phyloP scores from a whole-genome alignment of 2,797 vertebrate genomes.

The Aplochiton taeniatus region DNA sequence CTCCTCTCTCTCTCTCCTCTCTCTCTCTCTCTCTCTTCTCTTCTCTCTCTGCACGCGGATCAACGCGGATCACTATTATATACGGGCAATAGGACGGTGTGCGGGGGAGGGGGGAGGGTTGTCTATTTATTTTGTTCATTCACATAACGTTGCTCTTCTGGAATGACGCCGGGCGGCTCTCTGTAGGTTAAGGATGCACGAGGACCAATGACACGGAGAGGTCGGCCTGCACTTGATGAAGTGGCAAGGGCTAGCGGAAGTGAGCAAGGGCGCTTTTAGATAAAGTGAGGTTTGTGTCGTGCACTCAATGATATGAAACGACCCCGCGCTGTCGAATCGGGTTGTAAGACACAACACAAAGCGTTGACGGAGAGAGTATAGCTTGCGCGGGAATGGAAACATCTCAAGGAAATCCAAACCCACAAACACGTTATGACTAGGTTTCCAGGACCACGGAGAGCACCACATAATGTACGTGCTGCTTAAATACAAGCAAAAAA shows the following conservation, averaged over 20 bases:
- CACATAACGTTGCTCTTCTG: too few relatives aligned
- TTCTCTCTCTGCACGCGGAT: too few relatives aligned
- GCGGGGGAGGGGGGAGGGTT: too few relatives aligned
- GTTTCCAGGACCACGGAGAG: slow-evolving; percentile 31
- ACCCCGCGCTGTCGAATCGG: too few relatives aligned
- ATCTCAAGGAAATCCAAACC: not conserved
- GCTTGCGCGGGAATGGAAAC: not conserved
- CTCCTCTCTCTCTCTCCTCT: too few relatives aligned
- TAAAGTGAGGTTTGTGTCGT: not conserved
- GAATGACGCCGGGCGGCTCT: not conserved
- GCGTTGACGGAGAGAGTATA: not conserved
- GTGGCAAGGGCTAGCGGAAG: slow-evolving; percentile 11
- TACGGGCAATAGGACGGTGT: too few relatives aligned
- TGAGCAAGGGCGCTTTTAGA: slow-evolving; percentile 7
- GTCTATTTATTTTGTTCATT: too few relatives aligned
- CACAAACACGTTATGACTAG: not conserved
- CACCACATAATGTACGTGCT: not conserved
- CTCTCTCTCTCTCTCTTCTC: too few relatives aligned
- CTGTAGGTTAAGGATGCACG: not conserved
- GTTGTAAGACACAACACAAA: too few relatives aligned
- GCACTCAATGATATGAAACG: too few relatives aligned
- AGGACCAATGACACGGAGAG: slow-evolving; percentile 26
- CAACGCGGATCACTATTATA: too few relatives aligned
- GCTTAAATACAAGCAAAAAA: too few relatives aligned
- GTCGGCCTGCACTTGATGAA: slow-evolving; percentile 21